Evolutionary conservation across 2,888 invertebrate species (phyloP), one percentile per base, ranked within the genome.

Genomic region (Galerucella calmariensis): DNA sequence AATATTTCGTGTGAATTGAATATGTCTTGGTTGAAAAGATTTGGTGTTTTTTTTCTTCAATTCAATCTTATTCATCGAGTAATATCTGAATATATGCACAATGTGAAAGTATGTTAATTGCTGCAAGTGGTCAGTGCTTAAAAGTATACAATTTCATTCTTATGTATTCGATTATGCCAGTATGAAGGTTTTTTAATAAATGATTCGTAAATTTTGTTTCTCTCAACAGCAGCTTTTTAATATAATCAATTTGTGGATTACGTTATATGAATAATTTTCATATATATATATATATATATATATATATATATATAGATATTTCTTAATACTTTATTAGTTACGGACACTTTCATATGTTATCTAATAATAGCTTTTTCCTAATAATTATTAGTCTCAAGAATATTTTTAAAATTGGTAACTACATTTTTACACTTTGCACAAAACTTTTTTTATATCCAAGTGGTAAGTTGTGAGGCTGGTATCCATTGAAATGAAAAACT

Each of bases 21-120:
- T 16, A 20, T 56, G 56, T 56, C 10, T 20, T 0, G 10, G 46
- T 14, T 14, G 48, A 48, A 48, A 14, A 46, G 11, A 46, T 46
- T 46, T 12, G 12, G 35, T 5, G 1, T 35, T 8, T 8, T 9
- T 41, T 41, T 48, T 46, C 11, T 46, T 56, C 9, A 9, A 16
- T 35, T 35, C 6, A 35, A 35, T 35, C 35, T 35, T 35, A 5
- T 35, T 35, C 6, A 35, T 5, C 35, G 0, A 35, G 35, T 35
- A 35, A 35, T 35, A 5, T 35, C 35, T 35, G 5, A 35, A 35
- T 35, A 35, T 41, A 20, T 20, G 20, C 56, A 20, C 2, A 16
- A 16, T 20, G 20, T 56, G 56, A 56, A 56, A 56, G 56, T 56
- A 20, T 56, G 56, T 56, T 20, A 56, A 56, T 56, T 56, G 20